Conservation (phyloP, 2,797 vertebrate species). For the Oophaga sylvatica region DNA sequence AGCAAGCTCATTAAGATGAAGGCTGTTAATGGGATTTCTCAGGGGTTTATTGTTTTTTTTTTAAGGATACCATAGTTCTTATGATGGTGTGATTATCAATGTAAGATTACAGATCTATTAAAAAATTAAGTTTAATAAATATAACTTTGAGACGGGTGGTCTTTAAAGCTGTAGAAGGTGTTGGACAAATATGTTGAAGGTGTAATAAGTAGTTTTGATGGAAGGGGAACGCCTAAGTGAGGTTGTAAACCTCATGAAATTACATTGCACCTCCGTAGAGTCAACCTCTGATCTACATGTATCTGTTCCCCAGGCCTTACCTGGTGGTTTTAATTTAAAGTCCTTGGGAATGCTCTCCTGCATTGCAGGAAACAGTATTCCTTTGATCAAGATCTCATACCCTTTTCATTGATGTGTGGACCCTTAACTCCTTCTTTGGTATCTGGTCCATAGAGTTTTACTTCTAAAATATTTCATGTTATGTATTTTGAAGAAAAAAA, state of each 20-base stretch:
- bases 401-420: conserved; percentile 34
- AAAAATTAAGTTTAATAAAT: not conserved
- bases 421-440: conserved; percentile 42
- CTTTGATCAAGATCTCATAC: conserved; percentile 59
- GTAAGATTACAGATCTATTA: not conserved
- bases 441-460: not conserved
- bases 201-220: conserved; percentile 5
- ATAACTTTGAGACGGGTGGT: not conserved
- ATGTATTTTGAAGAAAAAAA: not conserved
- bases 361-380: conserved; percentile 60
- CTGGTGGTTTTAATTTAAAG: conserved; percentile 61
- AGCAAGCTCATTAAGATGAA: too few species aligned
- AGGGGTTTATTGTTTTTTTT: too few species aligned
- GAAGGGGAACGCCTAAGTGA: not conserved
- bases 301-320: conserved; percentile 40
- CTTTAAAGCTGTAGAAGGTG: not conserved
- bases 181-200: not conserved
- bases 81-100: too few species aligned
- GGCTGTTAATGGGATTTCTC: too few species aligned
- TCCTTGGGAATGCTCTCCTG: conserved; percentile 59
- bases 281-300: conserved; percentile 29
- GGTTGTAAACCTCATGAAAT: conserved; percentile 33
- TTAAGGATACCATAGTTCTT: too few species aligned
- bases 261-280: conserved; percentile 15
- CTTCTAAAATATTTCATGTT: not conserved